phyloP scores from a whole-genome alignment of 1,140 invertebrate genomes.

The Diabrotica virgifera region DNA sequence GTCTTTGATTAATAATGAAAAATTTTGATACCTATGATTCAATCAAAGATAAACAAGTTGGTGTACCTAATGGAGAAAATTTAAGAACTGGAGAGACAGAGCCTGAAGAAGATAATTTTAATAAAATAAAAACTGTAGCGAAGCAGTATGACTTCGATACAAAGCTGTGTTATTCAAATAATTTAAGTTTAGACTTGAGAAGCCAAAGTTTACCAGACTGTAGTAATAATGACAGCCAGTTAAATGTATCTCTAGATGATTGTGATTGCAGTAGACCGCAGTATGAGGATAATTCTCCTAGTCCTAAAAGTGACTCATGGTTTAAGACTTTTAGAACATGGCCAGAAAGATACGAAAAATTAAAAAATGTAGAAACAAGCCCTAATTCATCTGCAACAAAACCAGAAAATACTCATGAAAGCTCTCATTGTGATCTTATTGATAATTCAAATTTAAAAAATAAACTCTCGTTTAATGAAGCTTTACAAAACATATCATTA shows the following conservation, averaged over 20 bases:
- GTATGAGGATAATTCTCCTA: not conserved
- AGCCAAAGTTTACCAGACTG: conserved; percentile 17
- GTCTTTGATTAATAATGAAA: conserved; percentile 8
- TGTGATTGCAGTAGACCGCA: not conserved
- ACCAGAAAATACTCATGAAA: conserved; percentile 25
- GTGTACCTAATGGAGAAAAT: conserved; percentile 6
- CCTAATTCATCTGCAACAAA: conserved; percentile 13
- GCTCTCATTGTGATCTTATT: conserved; percentile 24
- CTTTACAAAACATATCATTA: conserved; percentile 54
- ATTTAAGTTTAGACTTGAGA: not conserved
- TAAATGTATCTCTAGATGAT: not conserved
- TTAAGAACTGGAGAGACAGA: not conserved
- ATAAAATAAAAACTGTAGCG: conserved; percentile 6
- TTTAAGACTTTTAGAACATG: conserved; percentile 50
- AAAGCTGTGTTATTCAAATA: not conserved
- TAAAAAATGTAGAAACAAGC: conserved; percentile 34
- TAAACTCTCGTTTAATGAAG: conserved; percentile 49
- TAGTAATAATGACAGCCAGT: not conserved
- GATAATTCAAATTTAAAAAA: conserved; percentile 30
- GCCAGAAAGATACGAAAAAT: conserved; percentile 46
- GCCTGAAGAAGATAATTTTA: not conserved
- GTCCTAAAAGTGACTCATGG: conserved; percentile 36
- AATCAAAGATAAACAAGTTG: conserved; percentile 5
- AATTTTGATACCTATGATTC: conserved; percentile 7
- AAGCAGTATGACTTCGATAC: conserved; percentile 1